Evolutionary conservation across 2,888 invertebrate genomes (phyloP).

Genomic region (Cantharis rufa): DNA sequence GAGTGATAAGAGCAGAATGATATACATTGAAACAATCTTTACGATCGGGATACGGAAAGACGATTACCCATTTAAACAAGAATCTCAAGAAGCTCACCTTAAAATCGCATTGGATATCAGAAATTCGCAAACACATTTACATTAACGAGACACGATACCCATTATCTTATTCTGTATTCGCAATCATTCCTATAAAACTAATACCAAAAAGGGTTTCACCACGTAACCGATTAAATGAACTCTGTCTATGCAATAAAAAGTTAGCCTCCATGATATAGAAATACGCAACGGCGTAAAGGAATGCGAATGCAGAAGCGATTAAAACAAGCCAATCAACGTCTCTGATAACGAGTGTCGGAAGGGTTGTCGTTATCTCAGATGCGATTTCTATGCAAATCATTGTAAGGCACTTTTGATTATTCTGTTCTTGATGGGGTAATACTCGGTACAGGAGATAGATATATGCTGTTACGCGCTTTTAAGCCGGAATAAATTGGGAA

Average conservation of each 20-base stretch:
- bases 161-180: conserved; percentile 31
- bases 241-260: conserved; percentile 22
- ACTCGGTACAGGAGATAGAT: conserved; percentile 18
- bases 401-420: conserved; percentile 45
- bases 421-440: conserved; percentile 34
- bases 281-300: conserved; percentile 23
- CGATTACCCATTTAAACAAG: conserved; percentile 12
- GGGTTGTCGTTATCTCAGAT: conserved; percentile 46
- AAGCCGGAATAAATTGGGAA: not conserved
- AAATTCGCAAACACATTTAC: conserved; percentile 32
- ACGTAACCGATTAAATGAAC: conserved; percentile 27
- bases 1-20: not conserved
- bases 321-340: conserved; percentile 35
- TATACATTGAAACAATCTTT: not conserved
- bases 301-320: conserved; percentile 31
- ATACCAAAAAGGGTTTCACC: conserved; percentile 20
- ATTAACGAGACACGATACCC: conserved; percentile 30
- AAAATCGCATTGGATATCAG: conserved; percentile 27
- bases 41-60: not conserved
- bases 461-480: conserved; percentile 11
- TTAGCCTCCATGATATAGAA: conserved; percentile 8
- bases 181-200: conserved; percentile 32
- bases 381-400: conserved; percentile 46
- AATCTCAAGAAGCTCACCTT: conserved; percentile 11
- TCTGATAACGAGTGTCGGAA: conserved; percentile 40